phyloP scores from a whole-genome alignment of 1,140 invertebrate genomes.

The Adelges cooleyi region DNA sequence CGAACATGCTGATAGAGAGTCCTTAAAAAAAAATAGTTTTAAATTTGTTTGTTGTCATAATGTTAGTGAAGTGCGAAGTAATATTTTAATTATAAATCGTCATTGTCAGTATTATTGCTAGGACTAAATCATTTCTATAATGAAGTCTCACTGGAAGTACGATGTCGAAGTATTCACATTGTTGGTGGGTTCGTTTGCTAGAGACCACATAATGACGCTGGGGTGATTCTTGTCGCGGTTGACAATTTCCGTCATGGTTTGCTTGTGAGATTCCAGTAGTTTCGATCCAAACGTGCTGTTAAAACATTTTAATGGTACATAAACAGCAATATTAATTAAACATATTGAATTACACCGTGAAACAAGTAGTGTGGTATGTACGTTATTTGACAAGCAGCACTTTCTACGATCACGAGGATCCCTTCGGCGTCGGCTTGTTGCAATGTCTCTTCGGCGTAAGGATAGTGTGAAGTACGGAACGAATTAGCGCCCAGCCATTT shows the following conservation, averaged over 20 bases:
- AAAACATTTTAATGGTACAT: not conserved
- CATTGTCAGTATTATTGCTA: too few species aligned
- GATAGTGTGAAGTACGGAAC: conserved; percentile 96
- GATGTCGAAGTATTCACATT: conserved; percentile 49
- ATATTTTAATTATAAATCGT: too few species aligned
- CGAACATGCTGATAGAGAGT: conserved; percentile 13
- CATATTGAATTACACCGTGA: not conserved
- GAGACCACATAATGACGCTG: conserved; percentile 92
- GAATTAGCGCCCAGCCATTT: conserved; percentile 92
- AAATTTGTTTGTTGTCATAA: too few species aligned
- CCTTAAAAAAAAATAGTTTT: not conserved
- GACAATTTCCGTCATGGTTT: conserved; percentile 71
- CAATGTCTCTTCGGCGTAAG: conserved; percentile 96
- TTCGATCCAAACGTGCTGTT: conserved; percentile 41
- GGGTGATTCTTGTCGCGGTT: conserved; percentile 87
- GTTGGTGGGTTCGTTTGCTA: conserved; percentile 83
- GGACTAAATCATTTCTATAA: not conserved
- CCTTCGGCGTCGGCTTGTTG: conserved; percentile 85
- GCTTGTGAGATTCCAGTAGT: conserved; percentile 68
- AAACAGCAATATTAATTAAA: not conserved
- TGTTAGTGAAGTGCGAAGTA: too few species aligned
- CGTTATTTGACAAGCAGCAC: conserved; percentile 86
- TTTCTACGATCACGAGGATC: conserved; percentile 92
- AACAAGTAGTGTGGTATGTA: conserved; percentile 41
- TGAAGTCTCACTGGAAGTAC: conserved; percentile 64